phyloP scores from a whole-genome alignment of 2,113 vertebrate species.

The Ophiodon elongatus region DNA sequence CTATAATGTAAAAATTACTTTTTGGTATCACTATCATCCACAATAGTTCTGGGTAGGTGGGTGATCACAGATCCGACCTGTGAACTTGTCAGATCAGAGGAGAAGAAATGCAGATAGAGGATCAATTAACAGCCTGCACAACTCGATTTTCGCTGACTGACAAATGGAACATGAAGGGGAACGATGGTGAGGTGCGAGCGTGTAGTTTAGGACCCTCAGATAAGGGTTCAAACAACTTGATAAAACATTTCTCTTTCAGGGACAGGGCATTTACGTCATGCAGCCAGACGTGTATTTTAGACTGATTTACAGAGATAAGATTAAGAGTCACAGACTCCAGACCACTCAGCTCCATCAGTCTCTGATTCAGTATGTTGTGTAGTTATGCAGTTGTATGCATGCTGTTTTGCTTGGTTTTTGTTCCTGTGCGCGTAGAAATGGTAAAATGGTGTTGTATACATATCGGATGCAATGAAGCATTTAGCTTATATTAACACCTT shows the following conservation, averaged over 20 bases:
- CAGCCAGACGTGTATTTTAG: constrained; percentile 63
- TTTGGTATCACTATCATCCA: background rate
- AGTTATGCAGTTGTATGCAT: background rate
- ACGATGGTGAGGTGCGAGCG: constrained; percentile 49
- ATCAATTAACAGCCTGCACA: constrained; percentile 17
- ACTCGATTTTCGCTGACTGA: constrained; percentile 11
- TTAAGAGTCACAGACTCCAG: constrained; percentile 64
- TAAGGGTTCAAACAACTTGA: constrained; percentile 78
- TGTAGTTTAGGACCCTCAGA: constrained; percentile 65
- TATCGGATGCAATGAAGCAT: background rate
- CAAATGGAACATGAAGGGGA: constrained; percentile 68
- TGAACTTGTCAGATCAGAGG: constrained; percentile 14
- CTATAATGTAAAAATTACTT: background rate
- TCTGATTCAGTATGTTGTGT: constrained; percentile 7
- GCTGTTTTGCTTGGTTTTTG: constrained; percentile 15
- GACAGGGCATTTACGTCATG: constrained; percentile 68
- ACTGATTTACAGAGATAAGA: constrained; percentile 76
- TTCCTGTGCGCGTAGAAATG: background rate
- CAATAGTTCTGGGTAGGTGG: background rate
- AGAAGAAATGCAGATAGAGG: constrained; percentile 4
- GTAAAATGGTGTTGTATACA: background rate
- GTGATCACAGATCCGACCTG: constrained; percentile 6
- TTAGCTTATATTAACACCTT: background rate
- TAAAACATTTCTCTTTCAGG: constrained; percentile 67
- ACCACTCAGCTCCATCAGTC: constrained; percentile 16